Percentiles rank a stretch among this genome's conserved stretches.
Evolutionary conservation across 1,140 invertebrate genomes (phyloP).

Genomic region (Papilio glaucus): DNA sequence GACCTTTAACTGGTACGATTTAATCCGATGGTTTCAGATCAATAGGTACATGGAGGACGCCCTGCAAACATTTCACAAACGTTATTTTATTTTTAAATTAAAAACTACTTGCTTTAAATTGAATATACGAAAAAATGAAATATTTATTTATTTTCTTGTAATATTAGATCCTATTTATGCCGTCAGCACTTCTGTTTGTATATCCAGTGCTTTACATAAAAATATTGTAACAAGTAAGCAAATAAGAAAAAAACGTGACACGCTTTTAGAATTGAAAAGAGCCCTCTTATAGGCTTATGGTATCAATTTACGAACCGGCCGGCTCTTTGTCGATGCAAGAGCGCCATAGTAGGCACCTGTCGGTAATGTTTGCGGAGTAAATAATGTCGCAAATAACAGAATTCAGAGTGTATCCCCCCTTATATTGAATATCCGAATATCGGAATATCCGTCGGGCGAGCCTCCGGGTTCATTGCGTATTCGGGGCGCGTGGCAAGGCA

Average conservation of each 20-base stretch:
- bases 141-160: neutral
- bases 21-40: too few species aligned
- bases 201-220: slow-evolving; percentile 6
- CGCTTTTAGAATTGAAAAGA: slow-evolving; percentile 34
- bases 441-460: slow-evolving; percentile 18
- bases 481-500: slow-evolving; percentile 70
- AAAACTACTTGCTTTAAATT: too few species aligned
- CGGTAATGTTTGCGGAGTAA: slow-evolving; percentile 62
- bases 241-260: slow-evolving; percentile 32
- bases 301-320: slow-evolving; percentile 55
- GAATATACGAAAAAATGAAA: too few species aligned
- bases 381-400: slow-evolving; percentile 64
- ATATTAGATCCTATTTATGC: neutral
- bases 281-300: slow-evolving; percentile 47
- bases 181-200: neutral
- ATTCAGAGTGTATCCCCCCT: slow-evolving; percentile 46
- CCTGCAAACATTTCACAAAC: too few species aligned
- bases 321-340: slow-evolving; percentile 51
- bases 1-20: too few species aligned
- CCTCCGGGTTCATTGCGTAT: slow-evolving; percentile 63
- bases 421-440: slow-evolving; percentile 70
- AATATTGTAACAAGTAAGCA: slow-evolving; percentile 28
- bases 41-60: too few species aligned
- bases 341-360: slow-evolving; percentile 57
- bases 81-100: too few species aligned